Base-by-base conservation (phyloP, 2,113 vertebrate genomes). In the Labeo catla region DNA sequence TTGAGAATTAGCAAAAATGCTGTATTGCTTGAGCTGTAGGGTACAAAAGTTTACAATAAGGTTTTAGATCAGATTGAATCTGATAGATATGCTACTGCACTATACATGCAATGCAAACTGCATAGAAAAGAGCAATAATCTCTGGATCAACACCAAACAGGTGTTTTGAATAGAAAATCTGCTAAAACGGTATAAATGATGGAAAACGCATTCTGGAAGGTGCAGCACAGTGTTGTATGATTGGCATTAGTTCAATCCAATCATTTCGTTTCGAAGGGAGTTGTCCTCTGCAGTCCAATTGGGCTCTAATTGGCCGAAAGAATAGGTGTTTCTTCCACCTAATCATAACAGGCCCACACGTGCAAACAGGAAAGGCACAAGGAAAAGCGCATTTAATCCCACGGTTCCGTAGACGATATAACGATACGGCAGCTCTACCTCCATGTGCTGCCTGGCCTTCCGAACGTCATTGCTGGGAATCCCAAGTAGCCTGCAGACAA, bases 391-490 rank as follows among this genome's bases (percentile, higher is more conserved):
- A 81, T 94, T 96, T 93, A 99, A 97, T 0, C 98, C 98, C 15
- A 99, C 95, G 1, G 86, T 93, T 4, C 96, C 96, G 0, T 99
- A 99, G 0, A 98, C 98, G 0, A 98, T 92, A 65, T 98, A 99
- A n/a, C 97, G 95, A 87, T 99, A 99, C 0, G 98, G 97, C 34
- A 99, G 96, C 92, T 99, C 98, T 0, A 99, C 96, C 86, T 98
- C 96, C 96, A 97, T 97, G 93, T 97, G 94, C 86, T 98, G 98
- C 80, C 98, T 89, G 13, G 98, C 98, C 90, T 93, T 95, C 74
- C 96, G 95, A 52, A 97, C 86, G 13, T 99, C 96, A 0, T 45
- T 87, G 0, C 91, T 89, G 0, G 96, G 94, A 66, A 98, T 92
- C 21, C 91, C 81, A 4, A 92, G 93, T 1, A 95, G n/a, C 65